phyloP scores from a whole-genome alignment of 2,888 invertebrate species.

The Pammene aurita region DNA sequence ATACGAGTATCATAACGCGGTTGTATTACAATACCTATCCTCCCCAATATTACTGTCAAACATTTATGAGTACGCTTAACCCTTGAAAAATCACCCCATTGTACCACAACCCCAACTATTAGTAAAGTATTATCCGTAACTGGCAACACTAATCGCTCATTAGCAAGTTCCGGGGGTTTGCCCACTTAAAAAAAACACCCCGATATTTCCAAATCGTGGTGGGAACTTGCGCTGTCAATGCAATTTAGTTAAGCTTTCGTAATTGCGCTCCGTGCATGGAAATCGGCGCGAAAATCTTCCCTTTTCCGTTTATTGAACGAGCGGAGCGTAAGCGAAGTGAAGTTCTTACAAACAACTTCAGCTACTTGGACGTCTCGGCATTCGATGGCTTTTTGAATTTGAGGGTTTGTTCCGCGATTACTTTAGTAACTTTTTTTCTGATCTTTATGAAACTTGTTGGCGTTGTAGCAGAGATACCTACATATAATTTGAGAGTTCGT shows the following conservation, averaged over 20 bases:
- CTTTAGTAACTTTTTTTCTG: too few relatives aligned
- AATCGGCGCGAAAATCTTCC: neutral
- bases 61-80: constrained; percentile 41
- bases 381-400: too few relatives aligned
- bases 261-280: constrained; percentile 19
- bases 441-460: too few relatives aligned
- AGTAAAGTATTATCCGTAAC: constrained; percentile 76
- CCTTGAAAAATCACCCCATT: constrained; percentile 40
- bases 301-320: neutral
- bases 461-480: too few relatives aligned
- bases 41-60: constrained; percentile 37
- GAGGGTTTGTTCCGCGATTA: too few relatives aligned
- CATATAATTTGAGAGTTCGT: too few relatives aligned
- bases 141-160: constrained; percentile 82
- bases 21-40: constrained; percentile 24
- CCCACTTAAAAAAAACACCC: constrained; percentile 50
- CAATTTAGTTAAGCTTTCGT: constrained; percentile 28
- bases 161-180: constrained; percentile 73
- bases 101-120: constrained; percentile 69
- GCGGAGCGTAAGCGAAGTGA: too few relatives aligned
- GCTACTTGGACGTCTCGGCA: too few relatives aligned
- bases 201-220: constrained; percentile 55
- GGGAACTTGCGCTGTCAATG: constrained; percentile 49
- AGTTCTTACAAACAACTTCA: too few relatives aligned
- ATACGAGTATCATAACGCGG: constrained; percentile 31